Evolutionary conservation across 2,113 vertebrate species (phyloP).

Genomic region (Columba livia): DNA sequence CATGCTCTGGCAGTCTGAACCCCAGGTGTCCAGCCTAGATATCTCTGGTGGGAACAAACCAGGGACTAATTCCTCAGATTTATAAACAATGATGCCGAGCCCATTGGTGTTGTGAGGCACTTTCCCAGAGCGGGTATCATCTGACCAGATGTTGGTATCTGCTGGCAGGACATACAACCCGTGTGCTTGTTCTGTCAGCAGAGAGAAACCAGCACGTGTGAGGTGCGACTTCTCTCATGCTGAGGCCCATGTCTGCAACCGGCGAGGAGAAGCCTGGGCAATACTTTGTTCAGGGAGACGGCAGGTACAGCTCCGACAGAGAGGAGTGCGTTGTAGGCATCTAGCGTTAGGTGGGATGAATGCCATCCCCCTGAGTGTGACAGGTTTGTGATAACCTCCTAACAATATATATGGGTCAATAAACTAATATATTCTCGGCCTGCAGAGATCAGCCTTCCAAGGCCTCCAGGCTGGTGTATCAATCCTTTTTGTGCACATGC

Average conservation of each 20-base stretch:
- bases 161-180: background rate
- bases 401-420: background rate
- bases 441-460: background rate
- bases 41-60: background rate
- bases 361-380: background rate
- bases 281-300: background rate
- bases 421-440: background rate
- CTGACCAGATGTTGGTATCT: background rate
- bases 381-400: background rate
- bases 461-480: background rate
- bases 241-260: background rate
- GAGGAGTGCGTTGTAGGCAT: background rate
- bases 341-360: background rate
- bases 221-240: background rate
- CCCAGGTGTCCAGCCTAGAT: background rate
- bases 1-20: background rate
- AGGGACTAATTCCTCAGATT: background rate
- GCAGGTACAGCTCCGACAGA: background rate
- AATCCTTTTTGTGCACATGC: background rate
- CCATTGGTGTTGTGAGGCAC: accelerated
- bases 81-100: background rate
- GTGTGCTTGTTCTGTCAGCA: background rate
- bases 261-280: background rate
- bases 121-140: background rate
- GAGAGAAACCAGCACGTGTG: background rate